These are phyloP conservation scores for Trichonephila inaurata DNA, from an alignment of 1,140 invertebrate genomes.

Conservation along the genomic window DNA sequence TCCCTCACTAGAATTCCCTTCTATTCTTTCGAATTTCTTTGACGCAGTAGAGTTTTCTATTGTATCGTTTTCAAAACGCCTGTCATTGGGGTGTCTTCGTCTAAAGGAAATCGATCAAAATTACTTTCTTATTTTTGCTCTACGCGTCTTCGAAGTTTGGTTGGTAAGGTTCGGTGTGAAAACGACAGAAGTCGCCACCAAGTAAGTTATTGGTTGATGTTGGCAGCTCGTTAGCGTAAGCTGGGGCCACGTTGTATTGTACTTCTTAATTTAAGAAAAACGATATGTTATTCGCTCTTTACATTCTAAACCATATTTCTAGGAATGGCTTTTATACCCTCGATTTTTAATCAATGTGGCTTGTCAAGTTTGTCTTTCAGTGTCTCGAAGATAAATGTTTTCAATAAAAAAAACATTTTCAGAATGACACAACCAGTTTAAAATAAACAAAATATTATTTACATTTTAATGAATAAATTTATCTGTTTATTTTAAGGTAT, in stretches of 20 bases:
- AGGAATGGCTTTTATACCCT: not conserved
- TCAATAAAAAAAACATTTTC: too few species aligned
- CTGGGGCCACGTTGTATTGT: not conserved
- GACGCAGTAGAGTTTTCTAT: conserved; percentile 33
- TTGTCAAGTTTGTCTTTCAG: too few species aligned
- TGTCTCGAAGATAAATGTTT: too few species aligned
- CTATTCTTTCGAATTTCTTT: conserved; percentile 1
- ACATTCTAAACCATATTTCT: not conserved
- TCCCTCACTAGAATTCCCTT: not conserved
- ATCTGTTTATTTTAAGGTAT: too few species aligned
- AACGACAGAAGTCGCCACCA: not conserved
- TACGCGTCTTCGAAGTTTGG: not conserved
- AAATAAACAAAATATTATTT: too few species aligned
- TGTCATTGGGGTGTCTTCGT: conserved; percentile 56
- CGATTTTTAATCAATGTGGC: too few species aligned
- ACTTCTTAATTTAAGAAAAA: not conserved
- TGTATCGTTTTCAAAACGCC: conserved; percentile 58
- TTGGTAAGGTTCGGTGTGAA: not conserved
- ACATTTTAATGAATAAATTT: too few species aligned
- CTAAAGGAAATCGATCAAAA: conserved; percentile 66
- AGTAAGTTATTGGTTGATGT: not conserved
- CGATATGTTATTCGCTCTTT: not conserved
- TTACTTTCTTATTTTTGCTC: conserved; percentile 60
- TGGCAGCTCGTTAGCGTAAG: not conserved
- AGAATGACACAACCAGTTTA: too few species aligned